phyloP scores from a whole-genome alignment of 2,888 invertebrate genomes.

The Papilio demoleus region DNA sequence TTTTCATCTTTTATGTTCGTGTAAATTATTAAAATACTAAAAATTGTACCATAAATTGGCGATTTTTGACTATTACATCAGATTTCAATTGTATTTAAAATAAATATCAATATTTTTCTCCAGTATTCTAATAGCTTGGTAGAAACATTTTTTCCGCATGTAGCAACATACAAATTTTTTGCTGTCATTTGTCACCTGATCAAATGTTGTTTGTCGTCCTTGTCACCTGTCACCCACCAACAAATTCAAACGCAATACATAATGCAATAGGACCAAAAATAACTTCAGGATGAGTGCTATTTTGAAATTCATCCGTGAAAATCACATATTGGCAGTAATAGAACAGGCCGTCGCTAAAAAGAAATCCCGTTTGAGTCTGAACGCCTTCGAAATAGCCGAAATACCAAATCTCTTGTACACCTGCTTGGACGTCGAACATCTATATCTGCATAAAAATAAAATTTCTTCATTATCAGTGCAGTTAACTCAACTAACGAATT shows the following conservation, averaged over 20 bases:
- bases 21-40: not conserved
- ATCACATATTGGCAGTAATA: constrained; percentile 86
- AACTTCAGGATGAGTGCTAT: constrained; percentile 84
- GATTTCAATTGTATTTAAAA: not conserved
- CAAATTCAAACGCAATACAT: constrained; percentile 72
- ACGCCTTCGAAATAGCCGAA: constrained; percentile 85
- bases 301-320: constrained; percentile 87
- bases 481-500: constrained; percentile 79
- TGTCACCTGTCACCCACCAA: constrained; percentile 48
- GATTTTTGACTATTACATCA: not conserved
- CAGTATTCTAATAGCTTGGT: constrained; percentile 43
- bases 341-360: constrained; percentile 85
- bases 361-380: constrained; percentile 84
- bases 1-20: too few relatives aligned
- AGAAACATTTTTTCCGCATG: constrained; percentile 10
- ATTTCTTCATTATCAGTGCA: constrained; percentile 77
- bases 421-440: constrained; percentile 83
- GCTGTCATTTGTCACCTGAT: constrained; percentile 47
- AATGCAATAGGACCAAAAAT: constrained; percentile 65
- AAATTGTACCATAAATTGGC: not conserved
- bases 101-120: too few relatives aligned
- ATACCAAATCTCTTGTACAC: constrained; percentile 83
- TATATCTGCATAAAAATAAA: constrained; percentile 86
- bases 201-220: constrained; percentile 50
- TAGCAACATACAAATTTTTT: constrained; percentile 42